Percentiles rank a stretch among this genome's conserved stretches.
Evolutionary conservation across 2,797 vertebrate species (phyloP).

Genomic region (Dendrocincla fuliginosa): DNA sequence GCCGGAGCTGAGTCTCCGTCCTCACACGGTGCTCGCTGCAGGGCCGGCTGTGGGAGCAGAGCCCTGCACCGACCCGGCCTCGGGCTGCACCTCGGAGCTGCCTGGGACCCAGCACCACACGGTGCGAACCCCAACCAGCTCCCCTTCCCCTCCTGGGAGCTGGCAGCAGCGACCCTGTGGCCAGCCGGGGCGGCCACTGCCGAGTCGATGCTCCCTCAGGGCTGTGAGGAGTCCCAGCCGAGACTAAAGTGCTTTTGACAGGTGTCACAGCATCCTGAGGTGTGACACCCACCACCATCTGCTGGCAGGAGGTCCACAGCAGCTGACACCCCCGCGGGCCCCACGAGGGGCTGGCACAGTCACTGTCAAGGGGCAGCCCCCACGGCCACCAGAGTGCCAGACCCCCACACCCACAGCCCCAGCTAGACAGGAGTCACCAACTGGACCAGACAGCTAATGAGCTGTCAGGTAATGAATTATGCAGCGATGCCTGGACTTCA

Average conservation of each 20-base stretch:
- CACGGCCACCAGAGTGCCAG: background rate
- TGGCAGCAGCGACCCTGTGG: accelerated
- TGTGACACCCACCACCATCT: background rate
- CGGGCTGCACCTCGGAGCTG: accelerated
- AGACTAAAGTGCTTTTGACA: accelerated
- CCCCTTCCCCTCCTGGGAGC: no score
- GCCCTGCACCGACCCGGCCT: no score
- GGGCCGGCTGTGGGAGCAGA: background rate
- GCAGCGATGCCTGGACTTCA: background rate
- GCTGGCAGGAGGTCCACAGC: background rate
- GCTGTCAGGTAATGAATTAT: background rate
- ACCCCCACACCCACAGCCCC: background rate
- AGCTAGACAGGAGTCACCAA: background rate
- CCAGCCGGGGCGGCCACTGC: background rate
- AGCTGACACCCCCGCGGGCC: background rate
- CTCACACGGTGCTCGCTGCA: accelerated
- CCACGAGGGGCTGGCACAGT: background rate
- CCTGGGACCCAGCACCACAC: accelerated
- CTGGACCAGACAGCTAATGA: constrained; percentile 10
- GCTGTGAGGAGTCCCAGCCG: accelerated
- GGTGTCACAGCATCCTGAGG: background rate
- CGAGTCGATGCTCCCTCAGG: accelerated
- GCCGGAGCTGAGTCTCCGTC: background rate
- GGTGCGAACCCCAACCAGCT: accelerated
- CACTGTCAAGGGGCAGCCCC: background rate